phyloP scores from a whole-genome alignment of 2,113 vertebrate species.

The Gallinago paraguaiae region DNA sequence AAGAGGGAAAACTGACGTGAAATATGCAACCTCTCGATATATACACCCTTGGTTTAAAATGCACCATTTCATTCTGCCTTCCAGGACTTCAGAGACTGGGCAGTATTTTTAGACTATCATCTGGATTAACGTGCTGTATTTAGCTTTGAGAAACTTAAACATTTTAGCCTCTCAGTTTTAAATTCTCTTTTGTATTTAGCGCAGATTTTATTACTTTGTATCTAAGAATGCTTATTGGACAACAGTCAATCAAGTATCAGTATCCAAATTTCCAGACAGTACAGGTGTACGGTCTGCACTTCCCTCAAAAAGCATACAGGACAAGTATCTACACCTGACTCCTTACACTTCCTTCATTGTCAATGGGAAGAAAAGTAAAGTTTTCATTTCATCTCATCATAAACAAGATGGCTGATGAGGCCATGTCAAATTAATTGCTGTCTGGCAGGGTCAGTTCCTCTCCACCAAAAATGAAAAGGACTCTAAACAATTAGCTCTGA shows the following conservation, averaged over 20 bases:
- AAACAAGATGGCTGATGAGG: background rate
- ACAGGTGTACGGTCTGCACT: background rate
- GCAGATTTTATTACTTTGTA: background rate
- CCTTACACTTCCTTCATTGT: background rate
- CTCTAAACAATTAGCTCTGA: background rate
- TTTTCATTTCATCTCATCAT: background rate
- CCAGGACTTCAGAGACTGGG: background rate
- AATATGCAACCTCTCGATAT: background rate
- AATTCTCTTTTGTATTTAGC: background rate
- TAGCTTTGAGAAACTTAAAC: background rate
- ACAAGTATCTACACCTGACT: background rate
- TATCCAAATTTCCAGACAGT: background rate
- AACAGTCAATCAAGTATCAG: background rate
- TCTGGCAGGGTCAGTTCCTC: background rate
- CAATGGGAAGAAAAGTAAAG: background rate
- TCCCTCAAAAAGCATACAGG: background rate
- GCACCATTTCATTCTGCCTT: background rate
- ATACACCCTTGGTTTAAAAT: background rate
- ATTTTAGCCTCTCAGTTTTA: background rate
- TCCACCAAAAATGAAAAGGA: background rate
- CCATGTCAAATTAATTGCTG: background rate
- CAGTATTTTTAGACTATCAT: background rate
- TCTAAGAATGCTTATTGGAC: background rate
- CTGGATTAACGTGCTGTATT: background rate
- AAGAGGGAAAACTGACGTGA: background rate